Percentiles rank a stretch among this genome's conserved stretches.
Evolutionary conservation across 2,797 vertebrate species (phyloP).

Genomic region (Pogoniulus pusillus): DNA sequence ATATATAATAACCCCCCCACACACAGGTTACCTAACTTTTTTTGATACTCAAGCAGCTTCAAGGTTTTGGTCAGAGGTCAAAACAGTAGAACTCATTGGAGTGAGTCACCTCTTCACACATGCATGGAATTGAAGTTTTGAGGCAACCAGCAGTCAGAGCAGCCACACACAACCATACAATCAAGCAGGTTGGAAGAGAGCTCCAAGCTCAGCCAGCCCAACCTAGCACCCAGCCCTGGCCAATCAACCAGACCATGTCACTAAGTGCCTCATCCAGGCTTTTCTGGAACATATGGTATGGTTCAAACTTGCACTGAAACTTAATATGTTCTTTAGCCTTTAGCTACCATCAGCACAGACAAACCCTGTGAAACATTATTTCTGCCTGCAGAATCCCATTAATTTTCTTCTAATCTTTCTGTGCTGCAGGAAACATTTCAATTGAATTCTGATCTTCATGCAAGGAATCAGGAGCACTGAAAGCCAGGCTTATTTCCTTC

Average conservation of each 20-base stretch:
- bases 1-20: not conserved
- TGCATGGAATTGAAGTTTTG: constrained; percentile 18
- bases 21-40: not conserved
- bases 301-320: not conserved
- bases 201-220: too few relatives aligned
- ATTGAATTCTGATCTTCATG: constrained; percentile 63
- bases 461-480: constrained; percentile 31
- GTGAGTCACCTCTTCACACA: not conserved
- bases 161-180: too few relatives aligned
- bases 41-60: not conserved
- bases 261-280: too few relatives aligned
- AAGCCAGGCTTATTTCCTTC: constrained; percentile 46
- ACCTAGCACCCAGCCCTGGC: too few relatives aligned
- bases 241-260: too few relatives aligned
- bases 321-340: constrained; percentile 59
- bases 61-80: not conserved
- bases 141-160: not conserved
- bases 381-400: constrained; percentile 54
- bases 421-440: constrained; percentile 67
- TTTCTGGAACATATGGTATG: not conserved
- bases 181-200: too few relatives aligned
- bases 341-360: constrained; percentile 40
- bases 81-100: not conserved
- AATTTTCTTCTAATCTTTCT: constrained; percentile 76
- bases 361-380: constrained; percentile 49